phyloP scores from a whole-genome alignment of 2,797 vertebrate genomes.

The Streptopelia turtur region DNA sequence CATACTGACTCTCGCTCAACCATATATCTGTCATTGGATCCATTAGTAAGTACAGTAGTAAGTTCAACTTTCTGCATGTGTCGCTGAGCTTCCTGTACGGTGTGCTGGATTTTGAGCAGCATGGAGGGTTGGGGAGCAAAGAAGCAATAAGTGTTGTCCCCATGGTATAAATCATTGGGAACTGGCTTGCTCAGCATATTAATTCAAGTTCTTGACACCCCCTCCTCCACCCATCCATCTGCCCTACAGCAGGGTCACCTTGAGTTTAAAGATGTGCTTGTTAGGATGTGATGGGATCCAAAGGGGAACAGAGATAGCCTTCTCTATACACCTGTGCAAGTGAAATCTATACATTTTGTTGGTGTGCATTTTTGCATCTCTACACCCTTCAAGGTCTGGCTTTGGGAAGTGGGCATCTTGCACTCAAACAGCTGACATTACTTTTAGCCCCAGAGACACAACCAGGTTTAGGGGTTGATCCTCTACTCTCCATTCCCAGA shows the following conservation, averaged over 20 bases:
- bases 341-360: neutral
- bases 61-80: slow-evolving; percentile 51
- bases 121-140: slow-evolving; percentile 35
- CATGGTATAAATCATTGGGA: slow-evolving; percentile 29
- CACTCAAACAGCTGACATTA: neutral
- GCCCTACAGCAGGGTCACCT: slow-evolving; percentile 28
- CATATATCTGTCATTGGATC: slow-evolving; percentile 64
- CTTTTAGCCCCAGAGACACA: neutral
- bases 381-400: neutral
- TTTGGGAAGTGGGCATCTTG: neutral
- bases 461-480: neutral
- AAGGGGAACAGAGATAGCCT: neutral
- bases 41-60: slow-evolving; percentile 67
- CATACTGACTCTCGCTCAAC: slow-evolving; percentile 14
- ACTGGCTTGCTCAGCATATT: slow-evolving; percentile 29
- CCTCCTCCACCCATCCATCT: slow-evolving; percentile 36
- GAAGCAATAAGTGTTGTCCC: slow-evolving; percentile 12
- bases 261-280: slow-evolving; percentile 57
- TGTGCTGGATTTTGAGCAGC: slow-evolving; percentile 1
- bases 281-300: slow-evolving; percentile 22
- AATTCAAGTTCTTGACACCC: slow-evolving; percentile 17
- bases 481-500: neutral
- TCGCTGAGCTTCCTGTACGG: slow-evolving; percentile 41
- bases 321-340: neutral
- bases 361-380: neutral